A percentile compares a stretch with the other conserved stretches of the same genome.
These are phyloP conservation scores for Siniperca scherzeri DNA, from an alignment of 2,797 vertebrate genomes.

Conservation along the genomic window DNA sequence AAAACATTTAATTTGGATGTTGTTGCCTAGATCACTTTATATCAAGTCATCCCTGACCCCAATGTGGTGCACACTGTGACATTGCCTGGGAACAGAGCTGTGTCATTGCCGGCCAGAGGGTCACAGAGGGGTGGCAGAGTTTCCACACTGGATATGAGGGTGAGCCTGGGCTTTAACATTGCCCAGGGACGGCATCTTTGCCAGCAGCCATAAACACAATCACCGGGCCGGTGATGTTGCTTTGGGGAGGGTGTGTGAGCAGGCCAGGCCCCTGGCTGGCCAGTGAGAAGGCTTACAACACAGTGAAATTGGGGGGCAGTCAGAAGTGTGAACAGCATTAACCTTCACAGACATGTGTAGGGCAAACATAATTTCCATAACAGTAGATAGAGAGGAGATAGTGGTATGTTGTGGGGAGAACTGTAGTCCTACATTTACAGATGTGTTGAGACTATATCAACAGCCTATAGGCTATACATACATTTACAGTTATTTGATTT, in stretches of 20 bases:
- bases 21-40: slow-evolving; percentile 86
- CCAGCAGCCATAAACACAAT: slow-evolving; percentile 75
- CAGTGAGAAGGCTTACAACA: slow-evolving; percentile 72
- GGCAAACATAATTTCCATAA: slow-evolving; percentile 73
- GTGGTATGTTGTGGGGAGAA: slow-evolving; percentile 26
- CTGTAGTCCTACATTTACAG: slow-evolving; percentile 31
- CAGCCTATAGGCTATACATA: slow-evolving; percentile 40
- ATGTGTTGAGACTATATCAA: slow-evolving; percentile 52
- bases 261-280: slow-evolving; percentile 67
- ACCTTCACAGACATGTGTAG: slow-evolving; percentile 78
- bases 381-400: slow-evolving; percentile 48
- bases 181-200: slow-evolving; percentile 76
- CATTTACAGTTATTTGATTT: slow-evolving; percentile 52
- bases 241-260: slow-evolving; percentile 68
- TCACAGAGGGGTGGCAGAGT: slow-evolving; percentile 78
- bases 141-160: slow-evolving; percentile 76
- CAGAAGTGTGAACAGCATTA: slow-evolving; percentile 81
- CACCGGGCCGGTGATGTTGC: slow-evolving; percentile 63
- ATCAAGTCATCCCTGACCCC: slow-evolving; percentile 86
- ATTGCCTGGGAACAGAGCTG: slow-evolving; percentile 78
- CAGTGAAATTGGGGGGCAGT: slow-evolving; percentile 78
- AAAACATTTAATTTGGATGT: slow-evolving; percentile 86
- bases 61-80: slow-evolving; percentile 75
- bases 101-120: slow-evolving; percentile 80
- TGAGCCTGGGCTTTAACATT: slow-evolving; percentile 80